Evolutionary conservation across 2,113 vertebrate species (phyloP), one percentile per base, ranked within the genome.

Genomic region (Vidua macroura): DNA sequence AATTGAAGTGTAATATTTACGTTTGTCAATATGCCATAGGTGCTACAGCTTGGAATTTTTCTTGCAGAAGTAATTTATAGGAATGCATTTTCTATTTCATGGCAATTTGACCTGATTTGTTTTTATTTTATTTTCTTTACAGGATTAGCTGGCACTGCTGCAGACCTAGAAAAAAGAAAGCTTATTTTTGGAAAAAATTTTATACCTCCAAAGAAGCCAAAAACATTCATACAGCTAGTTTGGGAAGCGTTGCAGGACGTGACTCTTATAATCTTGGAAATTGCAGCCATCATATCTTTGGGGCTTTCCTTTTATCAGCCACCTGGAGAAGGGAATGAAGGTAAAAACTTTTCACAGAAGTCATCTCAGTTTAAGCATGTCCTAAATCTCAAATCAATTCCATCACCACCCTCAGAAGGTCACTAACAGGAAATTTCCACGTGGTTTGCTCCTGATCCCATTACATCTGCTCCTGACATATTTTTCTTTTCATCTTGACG

Each of bases 201-300:
- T 97, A 99, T 99, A 99, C 99, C 99, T 99, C 99, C 99, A 98
- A 99, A 99, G 98, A 99, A 99, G 99, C 99, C 99, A 98, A 99
- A 99, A 99, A 99, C 99, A 91, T 99, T 99, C 98, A 97, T 99
- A 97, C 99, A 99, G 97, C 98, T 99, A 92, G 99, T 99, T 84
- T 99, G 99, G 99, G 99, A 99, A 97, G 99, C 99, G 0, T 98
- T 99, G 95, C 99, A 99, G 97, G 99, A 99, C 6, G 99, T 99
- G 96, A 99, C 99, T 31, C 99, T 99, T 82, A 99, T 99, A 94
- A 99, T 99, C 97, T 97, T 99, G 97, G 99, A 99, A 98, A 97
- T 99, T 5, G 99, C 99, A 59, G 99, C 99, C 97, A 98, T 99
- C 97, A 99, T 99, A 97, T 99, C 99, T 91, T 97, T 99, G 90